Percentiles rank a stretch among this genome's conserved stretches.
Evolutionary conservation across 2,113 vertebrate genomes (phyloP).

Genomic region (Alethe diademata): DNA sequence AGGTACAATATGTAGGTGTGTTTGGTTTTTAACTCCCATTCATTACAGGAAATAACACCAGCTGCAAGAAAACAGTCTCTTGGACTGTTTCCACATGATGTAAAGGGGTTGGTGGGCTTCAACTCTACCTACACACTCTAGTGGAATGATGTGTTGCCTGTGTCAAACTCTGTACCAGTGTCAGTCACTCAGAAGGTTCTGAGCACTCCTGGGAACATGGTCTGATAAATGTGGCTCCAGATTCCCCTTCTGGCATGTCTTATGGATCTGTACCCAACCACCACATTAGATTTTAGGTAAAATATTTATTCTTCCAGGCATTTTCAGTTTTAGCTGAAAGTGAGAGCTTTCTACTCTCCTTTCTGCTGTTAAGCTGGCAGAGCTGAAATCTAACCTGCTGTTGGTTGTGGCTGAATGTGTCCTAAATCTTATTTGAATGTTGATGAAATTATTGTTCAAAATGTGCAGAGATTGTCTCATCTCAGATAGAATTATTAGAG

Average conservation of each 20-base stretch:
- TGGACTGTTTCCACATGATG: neutral
- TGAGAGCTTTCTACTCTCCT: neutral
- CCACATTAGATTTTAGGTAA: neutral
- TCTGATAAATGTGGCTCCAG: neutral
- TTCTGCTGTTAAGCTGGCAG: neutral
- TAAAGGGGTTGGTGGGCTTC: neutral
- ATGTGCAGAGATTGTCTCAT: neutral
- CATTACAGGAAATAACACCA: neutral
- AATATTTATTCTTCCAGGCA: neutral
- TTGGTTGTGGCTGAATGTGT: neutral
- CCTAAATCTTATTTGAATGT: neutral
- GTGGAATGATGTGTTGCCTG: neutral
- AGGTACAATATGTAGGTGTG: neutral
- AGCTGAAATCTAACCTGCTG: neutral
- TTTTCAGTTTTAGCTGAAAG: neutral
- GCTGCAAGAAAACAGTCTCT: neutral
- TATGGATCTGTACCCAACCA: neutral
- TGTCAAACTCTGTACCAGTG: neutral
- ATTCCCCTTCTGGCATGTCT: neutral
- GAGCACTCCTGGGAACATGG: neutral
- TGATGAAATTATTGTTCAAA: conserved; percentile 11
- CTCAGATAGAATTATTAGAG: neutral
- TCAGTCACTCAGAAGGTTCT: neutral
- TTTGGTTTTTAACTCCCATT: neutral
- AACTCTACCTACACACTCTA: neutral